phyloP scores from a whole-genome alignment of 2,113 vertebrate genomes.

The Aspiorhynchus laticeps region DNA sequence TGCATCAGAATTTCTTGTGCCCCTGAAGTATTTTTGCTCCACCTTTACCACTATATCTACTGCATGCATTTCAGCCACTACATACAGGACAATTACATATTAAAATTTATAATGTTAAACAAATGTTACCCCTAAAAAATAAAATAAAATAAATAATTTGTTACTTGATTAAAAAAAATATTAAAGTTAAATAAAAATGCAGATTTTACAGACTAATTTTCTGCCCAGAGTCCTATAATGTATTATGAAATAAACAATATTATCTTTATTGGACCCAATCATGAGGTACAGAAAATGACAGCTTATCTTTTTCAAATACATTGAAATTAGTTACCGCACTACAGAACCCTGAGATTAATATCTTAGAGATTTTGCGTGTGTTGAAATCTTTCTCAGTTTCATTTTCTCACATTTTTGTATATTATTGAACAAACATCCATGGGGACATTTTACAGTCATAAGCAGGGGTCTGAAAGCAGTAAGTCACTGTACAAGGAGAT shows the following conservation, averaged over 20 bases:
- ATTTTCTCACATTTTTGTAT: constrained; percentile 25
- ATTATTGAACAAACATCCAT: constrained; percentile 19
- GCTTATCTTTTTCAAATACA: constrained; percentile 56
- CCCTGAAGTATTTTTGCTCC: background rate
- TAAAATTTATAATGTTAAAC: background rate
- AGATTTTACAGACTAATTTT: too few relatives aligned
- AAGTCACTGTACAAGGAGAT: constrained; percentile 19
- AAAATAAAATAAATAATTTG: background rate
- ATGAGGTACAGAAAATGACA: constrained; percentile 50
- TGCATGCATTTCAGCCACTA: background rate
- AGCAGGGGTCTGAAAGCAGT: background rate
- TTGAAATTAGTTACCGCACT: constrained; percentile 58
- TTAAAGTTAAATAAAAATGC: background rate
- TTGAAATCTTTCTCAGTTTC: constrained; percentile 19
- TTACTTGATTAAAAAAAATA: background rate
- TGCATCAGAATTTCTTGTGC: background rate
- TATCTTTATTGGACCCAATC: constrained; percentile 7
- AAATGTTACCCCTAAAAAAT: background rate
- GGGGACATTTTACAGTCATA: constrained; percentile 13
- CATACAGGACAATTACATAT: background rate
- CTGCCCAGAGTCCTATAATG: background rate
- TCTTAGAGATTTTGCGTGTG: background rate
- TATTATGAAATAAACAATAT: constrained; percentile 38
- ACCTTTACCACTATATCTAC: background rate
- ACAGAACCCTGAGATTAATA: constrained; percentile 55